Base-by-base conservation (phyloP, 2,888 invertebrate genomes). In the Pseudococcus viburni region DNA sequence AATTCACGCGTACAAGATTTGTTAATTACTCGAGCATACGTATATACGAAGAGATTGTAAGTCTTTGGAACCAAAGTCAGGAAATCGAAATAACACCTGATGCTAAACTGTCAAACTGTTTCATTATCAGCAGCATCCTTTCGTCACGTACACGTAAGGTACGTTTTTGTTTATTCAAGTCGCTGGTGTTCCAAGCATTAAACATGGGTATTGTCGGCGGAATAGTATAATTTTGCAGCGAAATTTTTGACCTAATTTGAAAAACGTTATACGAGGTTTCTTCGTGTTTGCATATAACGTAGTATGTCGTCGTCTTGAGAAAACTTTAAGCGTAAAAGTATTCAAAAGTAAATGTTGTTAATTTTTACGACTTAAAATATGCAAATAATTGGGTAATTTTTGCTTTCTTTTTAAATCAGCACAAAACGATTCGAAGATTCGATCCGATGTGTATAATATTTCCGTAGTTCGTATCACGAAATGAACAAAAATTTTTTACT, bases 281-380 rank as follows among this genome's bases (percentile, higher is more conserved):
- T 39, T 42, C 46, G 42, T 73, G 46, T 46, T 83, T 39, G 17
- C 33, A 15, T 39, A n/a, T 39, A n/a, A 46, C 46, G 19, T 83
- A 83, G 17, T 73, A 73, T 39, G 5, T 15, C 73, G 73, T 17
- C 39, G 33, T 73, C 26, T 33, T 73, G 33, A 9, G 19, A 46
- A 83, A 83, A 83, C 26, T 46, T 46, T 33, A 46, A 17, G 6
- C 12, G 73, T 22, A 68, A 73, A 46, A 42, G 8, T 42, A 42
- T 42, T 33, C 26, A 42, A 42, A 42, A 83, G 42, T 83, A 83
- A 83, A 83, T 83, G 80, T 83, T 83, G 80, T 83, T 83, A 83
- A 83, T 83, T 83, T 80, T 83, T 83, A 83, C 33, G 80, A 46
- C 12, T 19, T 19, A 19, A n/a, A 83, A 83, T 42, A 83, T 83